Evolutionary conservation across 2,888 invertebrate genomes (phyloP), one percentile per base, ranked within the genome.

Genomic region (Lutraria lutraria): DNA sequence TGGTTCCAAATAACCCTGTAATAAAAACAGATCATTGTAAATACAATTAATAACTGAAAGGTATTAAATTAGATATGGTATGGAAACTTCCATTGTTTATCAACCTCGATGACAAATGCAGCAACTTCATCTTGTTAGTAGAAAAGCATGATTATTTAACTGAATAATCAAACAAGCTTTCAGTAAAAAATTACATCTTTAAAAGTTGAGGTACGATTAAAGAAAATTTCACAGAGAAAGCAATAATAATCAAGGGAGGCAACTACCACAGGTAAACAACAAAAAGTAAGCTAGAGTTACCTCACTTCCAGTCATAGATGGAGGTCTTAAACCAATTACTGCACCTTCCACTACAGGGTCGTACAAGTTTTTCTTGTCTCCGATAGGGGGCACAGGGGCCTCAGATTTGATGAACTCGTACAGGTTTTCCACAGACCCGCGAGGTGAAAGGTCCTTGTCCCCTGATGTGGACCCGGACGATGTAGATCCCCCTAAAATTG

Each of bases 361-460:
- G 85, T 94, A 94, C 68, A 91, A 89, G 54, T 94, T 93, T 19
- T 92, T 90, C 83, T 92, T 86, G 72, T 89, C 92, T 68, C 81
- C 79, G 0, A 89, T 88, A 8, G 93, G 92, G 29, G 94, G 94
- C 15, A 91, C 90, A 0, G 93, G 93, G n/a, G 93, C 92, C 85
- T 95, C 95, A 0, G 94, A 94, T 6, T 94, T 93, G 52, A 95
- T 95, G 31, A 95, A 93, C 89, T 95, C 95, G 72, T 95, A 95
- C 63, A 95, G 87, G 85, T 95, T 95, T 72, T 95, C 95, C n/a
- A 95, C 89, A 0, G 95, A 95, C 0, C 95, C 95, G 52, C 94
- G 93, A 19, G 95, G 95, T 60, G 95, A 95, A 54, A 95, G 88
- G 72, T 94, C 93, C 13, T 94, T 94, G 53, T 94, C 94, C 31